Evolutionary conservation across 1,140 invertebrate genomes (phyloP), one percentile per base, ranked within the genome.

Genomic region (Tetramorium alpestre): DNA sequence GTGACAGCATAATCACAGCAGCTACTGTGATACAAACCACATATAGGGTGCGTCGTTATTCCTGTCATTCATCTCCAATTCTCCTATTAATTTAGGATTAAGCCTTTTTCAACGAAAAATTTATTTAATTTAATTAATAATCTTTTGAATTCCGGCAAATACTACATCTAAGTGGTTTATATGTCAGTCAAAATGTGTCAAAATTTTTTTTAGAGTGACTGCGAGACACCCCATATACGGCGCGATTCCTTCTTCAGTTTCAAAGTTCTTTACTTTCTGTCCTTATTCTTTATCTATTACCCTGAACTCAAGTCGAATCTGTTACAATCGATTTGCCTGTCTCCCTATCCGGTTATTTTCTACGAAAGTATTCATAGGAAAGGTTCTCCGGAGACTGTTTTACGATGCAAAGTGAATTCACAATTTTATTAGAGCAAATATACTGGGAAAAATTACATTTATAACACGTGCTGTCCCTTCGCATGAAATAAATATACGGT

Each of bases 1-100:
- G 33, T 72, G 76, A 82, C 64, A 84, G 80, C 80, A 75, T 84
- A 84, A 84, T 84, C 80, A 60, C 51, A 10, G 41, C 25, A 13
- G 18, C 18, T 73, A 60, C 54, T 49, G 28, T 47, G 80, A 84
- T 75, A 60, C 80, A n/a, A 28, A 58, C 4, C 64, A 25, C 22
- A 18, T 41, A 75, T 38, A 38, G n/a, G 56, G 80, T 84, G 69
- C 28, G 54, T 60, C 54, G n/a, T n/a, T 28, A 10, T 25, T 72
- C 7, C 41, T 38, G 13, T 58, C 16, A 8, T 73, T 33, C 0
- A 58, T n/a, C 13, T 44, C 1, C 62, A 38, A 65, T 56, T 56
- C 1, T n/a, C 13, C 22, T 8, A 38, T 22, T 56, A 54, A 81
- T 58, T 25, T 38, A 47, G 44, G n/a, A 54, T 33, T 13, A 28